Evolutionary conservation across 2,888 invertebrate genomes (phyloP).

Genomic region (Acronicta leporina): DNA sequence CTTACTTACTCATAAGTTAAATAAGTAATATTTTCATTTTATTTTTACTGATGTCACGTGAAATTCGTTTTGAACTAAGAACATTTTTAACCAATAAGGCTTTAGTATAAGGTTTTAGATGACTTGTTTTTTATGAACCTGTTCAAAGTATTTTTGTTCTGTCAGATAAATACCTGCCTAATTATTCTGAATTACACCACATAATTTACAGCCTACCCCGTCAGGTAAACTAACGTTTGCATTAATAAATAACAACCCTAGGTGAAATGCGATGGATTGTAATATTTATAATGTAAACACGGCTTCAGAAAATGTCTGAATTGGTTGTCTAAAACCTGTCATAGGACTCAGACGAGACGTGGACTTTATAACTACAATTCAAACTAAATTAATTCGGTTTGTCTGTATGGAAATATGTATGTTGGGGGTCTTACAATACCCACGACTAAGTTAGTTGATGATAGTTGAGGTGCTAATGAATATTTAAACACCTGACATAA

Average conservation of each 20-base stretch:
- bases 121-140: too few relatives aligned
- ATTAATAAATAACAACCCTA: neutral
- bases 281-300: neutral
- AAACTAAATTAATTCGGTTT: slow-evolving; percentile 39
- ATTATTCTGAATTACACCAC: too few relatives aligned
- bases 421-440: slow-evolving; percentile 14
- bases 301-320: neutral
- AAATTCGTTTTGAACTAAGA: too few relatives aligned
- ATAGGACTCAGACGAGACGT: neutral
- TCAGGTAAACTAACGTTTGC: neutral
- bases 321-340: neutral
- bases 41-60: too few relatives aligned
- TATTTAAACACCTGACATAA: slow-evolving; percentile 9
- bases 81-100: too few relatives aligned
- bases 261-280: neutral
- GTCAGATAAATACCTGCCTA: neutral
- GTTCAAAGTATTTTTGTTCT: too few relatives aligned
- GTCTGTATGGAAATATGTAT: slow-evolving; percentile 42
- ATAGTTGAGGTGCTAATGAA: slow-evolving; percentile 4
- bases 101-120: too few relatives aligned
- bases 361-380: slow-evolving; percentile 25
- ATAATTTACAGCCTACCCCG: neutral
- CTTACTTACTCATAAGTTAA: too few relatives aligned
- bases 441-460: neutral
- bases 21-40: too few relatives aligned